These are phyloP conservation scores for Caerostris extrusa DNA, from an alignment of 1,140 invertebrate genomes.

Conservation along the genomic window DNA sequence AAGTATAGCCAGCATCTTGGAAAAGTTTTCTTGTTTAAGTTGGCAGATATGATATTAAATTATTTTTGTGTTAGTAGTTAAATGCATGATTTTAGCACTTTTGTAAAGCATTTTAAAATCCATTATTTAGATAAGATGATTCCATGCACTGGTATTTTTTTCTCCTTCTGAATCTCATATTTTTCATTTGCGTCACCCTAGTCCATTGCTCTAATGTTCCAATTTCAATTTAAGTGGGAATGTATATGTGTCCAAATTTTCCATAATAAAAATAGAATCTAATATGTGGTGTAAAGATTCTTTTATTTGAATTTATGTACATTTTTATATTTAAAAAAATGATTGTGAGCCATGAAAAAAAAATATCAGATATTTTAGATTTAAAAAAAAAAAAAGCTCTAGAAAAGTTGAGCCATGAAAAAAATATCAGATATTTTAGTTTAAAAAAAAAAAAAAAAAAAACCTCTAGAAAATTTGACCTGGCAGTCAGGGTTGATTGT, in stretches of 20 bases:
- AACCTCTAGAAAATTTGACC: too few species aligned
- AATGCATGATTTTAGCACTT: conserved; percentile 62
- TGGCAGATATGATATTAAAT: neutral
- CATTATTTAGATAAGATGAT: conserved; percentile 11
- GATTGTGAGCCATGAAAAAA: neutral
- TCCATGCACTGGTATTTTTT: conserved; percentile 64
- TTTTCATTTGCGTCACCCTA: conserved; percentile 71
- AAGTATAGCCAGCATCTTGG: too few species aligned
- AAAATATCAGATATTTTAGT: too few species aligned
- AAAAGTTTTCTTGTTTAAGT: too few species aligned
- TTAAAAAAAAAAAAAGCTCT: too few species aligned
- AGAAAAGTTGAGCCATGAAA: neutral
- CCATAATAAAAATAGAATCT: conserved; percentile 76
- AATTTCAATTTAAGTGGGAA: conserved; percentile 61
- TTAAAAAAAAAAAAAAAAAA: too few species aligned
- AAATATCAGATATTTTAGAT: too few species aligned
- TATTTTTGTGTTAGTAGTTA: conserved; percentile 41
- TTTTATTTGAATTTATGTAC: neutral
- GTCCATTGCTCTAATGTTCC: conserved; percentile 55
- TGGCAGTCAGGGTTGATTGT: too few species aligned
- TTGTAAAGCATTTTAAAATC: conserved; percentile 45
- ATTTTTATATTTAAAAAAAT: neutral
- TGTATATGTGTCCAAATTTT: conserved; percentile 77
- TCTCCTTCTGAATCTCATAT: conserved; percentile 70
- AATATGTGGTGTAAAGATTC: conserved; percentile 12